phyloP scores from a whole-genome alignment of 2,888 invertebrate genomes.

The Acanthosepion lycidas region DNA sequence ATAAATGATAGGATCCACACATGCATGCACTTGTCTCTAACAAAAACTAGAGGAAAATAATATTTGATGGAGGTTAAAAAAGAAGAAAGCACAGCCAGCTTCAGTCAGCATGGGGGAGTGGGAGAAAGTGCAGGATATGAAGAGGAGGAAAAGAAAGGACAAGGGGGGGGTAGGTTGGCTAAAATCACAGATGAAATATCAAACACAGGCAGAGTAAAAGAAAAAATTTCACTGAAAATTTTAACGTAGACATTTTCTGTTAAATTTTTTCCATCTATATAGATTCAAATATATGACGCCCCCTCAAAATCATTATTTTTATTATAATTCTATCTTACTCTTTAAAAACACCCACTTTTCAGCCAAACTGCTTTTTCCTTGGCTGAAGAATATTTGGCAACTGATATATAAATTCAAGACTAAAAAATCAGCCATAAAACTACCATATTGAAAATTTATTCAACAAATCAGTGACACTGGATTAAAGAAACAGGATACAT shows the following conservation, averaged over 20 bases:
- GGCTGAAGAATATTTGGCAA: background rate
- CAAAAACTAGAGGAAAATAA: background rate
- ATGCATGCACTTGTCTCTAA: background rate
- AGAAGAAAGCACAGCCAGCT: background rate
- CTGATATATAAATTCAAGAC: background rate
- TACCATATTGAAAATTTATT: background rate
- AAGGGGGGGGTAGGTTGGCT: background rate
- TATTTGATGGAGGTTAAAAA: background rate
- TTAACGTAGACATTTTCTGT: no score
- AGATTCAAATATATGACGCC: background rate
- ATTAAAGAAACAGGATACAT: constrained; percentile 1
- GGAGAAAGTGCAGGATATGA: background rate
- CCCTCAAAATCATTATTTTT: background rate
- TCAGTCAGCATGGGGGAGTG: no score
- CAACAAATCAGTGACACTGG: background rate
- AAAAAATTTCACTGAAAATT: no score
- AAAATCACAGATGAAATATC: background rate
- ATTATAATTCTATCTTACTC: background rate
- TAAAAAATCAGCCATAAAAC: background rate
- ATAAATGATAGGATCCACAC: background rate
- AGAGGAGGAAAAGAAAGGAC: background rate
- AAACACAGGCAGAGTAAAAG: background rate
- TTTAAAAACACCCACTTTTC: no score
- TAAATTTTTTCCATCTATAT: background rate
- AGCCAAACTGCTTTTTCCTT: background rate